Percentiles rank a stretch among this genome's conserved stretches.
Conservation (phyloP, 2,797 vertebrate genomes). For the Hapalemur alaotrensis region DNA sequence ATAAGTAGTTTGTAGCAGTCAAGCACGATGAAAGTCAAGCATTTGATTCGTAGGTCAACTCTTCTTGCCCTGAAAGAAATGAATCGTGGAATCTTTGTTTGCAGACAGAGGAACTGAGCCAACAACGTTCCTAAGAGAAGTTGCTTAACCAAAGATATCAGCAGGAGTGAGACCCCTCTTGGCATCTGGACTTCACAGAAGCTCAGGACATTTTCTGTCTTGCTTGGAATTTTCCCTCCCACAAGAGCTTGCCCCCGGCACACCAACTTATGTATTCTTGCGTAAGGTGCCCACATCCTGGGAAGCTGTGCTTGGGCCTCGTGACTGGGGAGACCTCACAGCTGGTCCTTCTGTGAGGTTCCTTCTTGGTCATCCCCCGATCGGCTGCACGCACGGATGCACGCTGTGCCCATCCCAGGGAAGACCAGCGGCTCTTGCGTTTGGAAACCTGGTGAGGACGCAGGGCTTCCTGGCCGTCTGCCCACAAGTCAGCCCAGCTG, state of each 20-base stretch:
- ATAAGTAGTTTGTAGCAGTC: not conserved
- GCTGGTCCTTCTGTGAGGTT: not conserved
- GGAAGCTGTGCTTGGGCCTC: not conserved
- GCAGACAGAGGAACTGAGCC: not conserved
- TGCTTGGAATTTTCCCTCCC: not conserved
- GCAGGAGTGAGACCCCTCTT: not conserved
- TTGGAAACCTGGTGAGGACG: not conserved
- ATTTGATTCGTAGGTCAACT: not conserved
- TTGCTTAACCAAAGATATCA: not conserved
- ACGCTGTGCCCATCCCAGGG: not conserved
- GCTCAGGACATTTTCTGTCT: not conserved
- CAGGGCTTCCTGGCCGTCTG: not conserved
- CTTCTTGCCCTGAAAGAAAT: not conserved
- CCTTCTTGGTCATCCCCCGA: not conserved
- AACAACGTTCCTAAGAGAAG: not conserved
- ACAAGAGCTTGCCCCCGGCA: too few relatives aligned
- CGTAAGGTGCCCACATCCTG: not conserved
- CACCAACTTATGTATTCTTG: not conserved
- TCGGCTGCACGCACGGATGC: fast-evolving
- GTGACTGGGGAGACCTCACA: not conserved
- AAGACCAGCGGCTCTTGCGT: not conserved
- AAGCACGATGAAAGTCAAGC: not conserved
- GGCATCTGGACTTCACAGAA: not conserved
- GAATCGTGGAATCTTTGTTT: not conserved
- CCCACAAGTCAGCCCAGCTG: not conserved